Base-by-base conservation (phyloP, 2,888 invertebrate species). In the Steinernema hermaphroditum region DNA sequence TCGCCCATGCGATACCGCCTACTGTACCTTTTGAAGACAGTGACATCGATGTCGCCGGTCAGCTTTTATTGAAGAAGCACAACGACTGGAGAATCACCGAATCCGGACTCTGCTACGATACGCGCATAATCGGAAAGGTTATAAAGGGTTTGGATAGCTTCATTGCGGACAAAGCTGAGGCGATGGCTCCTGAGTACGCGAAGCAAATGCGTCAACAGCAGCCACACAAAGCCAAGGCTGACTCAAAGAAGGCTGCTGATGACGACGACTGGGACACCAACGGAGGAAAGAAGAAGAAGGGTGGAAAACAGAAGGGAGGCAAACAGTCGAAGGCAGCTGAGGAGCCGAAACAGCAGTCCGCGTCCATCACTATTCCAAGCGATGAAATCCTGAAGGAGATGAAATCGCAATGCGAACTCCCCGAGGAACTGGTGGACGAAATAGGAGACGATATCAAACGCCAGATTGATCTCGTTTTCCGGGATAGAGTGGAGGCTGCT, bases 271-370 rank as follows among this genome's bases (percentile, higher is more conserved):
- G 78, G 80, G 62, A 62, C 14, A 32, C 29, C 6, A 29, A 29
- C 12, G 32, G 32, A 8, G 75, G 73, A 29, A 78, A 80, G 22
- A 76, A 74, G 24, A 83, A 83, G 69, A 81, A 81, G 70, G 78
- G 77, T 0, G 78, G 78, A 54, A 82, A 81, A 68, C 80, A 80
- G 68, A 76, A 74, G 41, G 74, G 74, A 16, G 76, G 76, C 32
- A 77, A 75, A n/a, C 76, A 76, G 68, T 29, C 24, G 62, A 69
- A 76, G 62, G 50, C 27, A n/a, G 29, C 57, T 19, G 68, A 57
- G 27, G 43, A 43, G 16, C 68, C 68, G 46, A 70, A 16, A 44
- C 49, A 43, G 22, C 73, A 8, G 44, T 44, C 29, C 2, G 24
- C 29, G 16, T 72, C 34, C 24, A 54, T 54, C n/a, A 37, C 27